A percentile compares a stretch with the other conserved stretches of the same genome.
Evolutionary conservation across 2,797 vertebrate genomes (phyloP).

Genomic region (Pristis pectinata): DNA sequence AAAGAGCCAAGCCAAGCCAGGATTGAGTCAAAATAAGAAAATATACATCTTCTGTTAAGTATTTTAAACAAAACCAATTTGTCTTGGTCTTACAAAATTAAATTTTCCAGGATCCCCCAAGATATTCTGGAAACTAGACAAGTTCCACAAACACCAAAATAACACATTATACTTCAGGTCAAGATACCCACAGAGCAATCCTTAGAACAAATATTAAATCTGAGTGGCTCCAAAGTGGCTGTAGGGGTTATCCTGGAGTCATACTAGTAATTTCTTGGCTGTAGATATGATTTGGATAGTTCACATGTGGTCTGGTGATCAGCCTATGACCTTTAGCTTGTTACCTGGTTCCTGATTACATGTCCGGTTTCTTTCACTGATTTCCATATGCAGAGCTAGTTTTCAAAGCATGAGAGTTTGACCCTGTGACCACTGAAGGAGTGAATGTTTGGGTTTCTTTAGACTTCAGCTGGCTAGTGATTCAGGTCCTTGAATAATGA

Average conservation of each 20-base stretch:
- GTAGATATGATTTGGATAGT: neutral
- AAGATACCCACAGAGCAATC: neutral
- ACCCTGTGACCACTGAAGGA: neutral
- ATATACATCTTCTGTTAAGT: neutral
- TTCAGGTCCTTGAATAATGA: neutral
- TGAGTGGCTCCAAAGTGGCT: neutral
- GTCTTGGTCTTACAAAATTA: neutral
- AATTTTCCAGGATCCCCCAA: neutral
- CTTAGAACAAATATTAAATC: conserved; percentile 14
- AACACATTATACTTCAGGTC: neutral
- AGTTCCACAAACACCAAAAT: neutral
- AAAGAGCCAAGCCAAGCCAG: neutral
- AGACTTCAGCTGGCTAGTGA: neutral
- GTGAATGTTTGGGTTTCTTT: conserved; percentile 1
- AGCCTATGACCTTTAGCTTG: neutral
- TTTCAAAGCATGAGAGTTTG: neutral
- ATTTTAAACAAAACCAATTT: conserved; percentile 22
- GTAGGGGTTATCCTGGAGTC: neutral
- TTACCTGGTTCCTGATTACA: neutral
- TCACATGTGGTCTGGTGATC: neutral
- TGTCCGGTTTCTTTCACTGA: neutral
- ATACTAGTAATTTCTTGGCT: neutral
- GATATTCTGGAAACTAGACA: neutral
- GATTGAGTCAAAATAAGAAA: neutral
- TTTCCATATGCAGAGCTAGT: neutral